phyloP scores from a whole-genome alignment of 2,797 vertebrate genomes.

The Alcedo atthis region DNA sequence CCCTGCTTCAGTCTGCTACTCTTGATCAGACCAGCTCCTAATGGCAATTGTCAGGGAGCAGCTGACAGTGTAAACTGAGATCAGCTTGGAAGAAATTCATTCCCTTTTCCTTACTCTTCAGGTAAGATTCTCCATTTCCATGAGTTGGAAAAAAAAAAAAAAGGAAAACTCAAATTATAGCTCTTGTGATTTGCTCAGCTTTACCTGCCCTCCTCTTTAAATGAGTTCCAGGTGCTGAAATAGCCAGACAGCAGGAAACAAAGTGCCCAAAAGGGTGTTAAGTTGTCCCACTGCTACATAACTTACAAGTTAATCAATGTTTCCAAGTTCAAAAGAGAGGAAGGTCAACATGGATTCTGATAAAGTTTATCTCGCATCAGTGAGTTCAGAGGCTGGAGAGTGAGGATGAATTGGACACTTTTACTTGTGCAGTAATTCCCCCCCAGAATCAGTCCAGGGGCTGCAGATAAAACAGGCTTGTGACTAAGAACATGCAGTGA shows the following conservation, averaged over 20 bases:
- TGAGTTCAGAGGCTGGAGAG: neutral
- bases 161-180: neutral
- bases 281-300: neutral
- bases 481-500: neutral
- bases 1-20: neutral
- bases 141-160: neutral
- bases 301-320: constrained; percentile 45
- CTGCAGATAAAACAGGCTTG: neutral
- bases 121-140: neutral
- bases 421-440: neutral
- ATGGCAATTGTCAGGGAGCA: neutral
- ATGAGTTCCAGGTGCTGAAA: neutral
- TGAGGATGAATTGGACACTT: neutral
- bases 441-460: neutral
- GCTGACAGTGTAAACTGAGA: neutral
- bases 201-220: neutral
- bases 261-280: neutral
- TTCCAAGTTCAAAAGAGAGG: constrained; percentile 50
- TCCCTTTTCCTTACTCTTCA: neutral
- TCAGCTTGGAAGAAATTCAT: neutral
- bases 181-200: neutral
- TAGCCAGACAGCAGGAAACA: neutral
- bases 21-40: neutral
- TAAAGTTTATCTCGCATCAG: constrained; percentile 15
- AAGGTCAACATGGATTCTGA: constrained; percentile 33